phyloP scores from a whole-genome alignment of 1,140 invertebrate genomes.

The Maconellicoccus hirsutus region DNA sequence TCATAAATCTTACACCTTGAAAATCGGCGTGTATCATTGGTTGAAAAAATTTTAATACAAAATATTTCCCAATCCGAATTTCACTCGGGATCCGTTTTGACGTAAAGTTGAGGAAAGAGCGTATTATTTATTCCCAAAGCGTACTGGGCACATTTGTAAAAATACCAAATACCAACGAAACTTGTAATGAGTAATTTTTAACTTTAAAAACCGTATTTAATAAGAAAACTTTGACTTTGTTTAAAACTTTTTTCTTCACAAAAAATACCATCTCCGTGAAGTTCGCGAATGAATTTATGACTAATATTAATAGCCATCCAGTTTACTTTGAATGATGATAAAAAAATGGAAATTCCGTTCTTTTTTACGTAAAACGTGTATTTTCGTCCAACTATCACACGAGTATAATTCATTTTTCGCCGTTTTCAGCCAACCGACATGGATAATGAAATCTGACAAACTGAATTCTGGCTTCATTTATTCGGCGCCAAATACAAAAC shows the following conservation, averaged over 20 bases:
- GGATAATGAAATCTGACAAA: not conserved
- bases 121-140: not conserved
- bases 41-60: too few species aligned
- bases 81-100: too few species aligned
- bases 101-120: too few species aligned
- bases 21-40: too few species aligned
- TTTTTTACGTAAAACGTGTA: not conserved
- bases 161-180: not conserved
- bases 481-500: not conserved
- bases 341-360: not conserved
- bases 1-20: too few species aligned
- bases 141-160: not conserved
- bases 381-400: too few species aligned
- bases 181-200: slow-evolving; percentile 5
- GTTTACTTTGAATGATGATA: not conserved
- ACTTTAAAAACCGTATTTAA: not conserved
- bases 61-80: too few species aligned
- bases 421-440: not conserved
- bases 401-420: not conserved
- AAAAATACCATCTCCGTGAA: not conserved
- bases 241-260: not conserved
- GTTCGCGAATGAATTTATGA: not conserved
- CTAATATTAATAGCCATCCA: not conserved
- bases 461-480: not conserved
- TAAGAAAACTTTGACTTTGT: not conserved